Conservation (phyloP, 2,888 invertebrate species). For the Sminthurides aquaticus region DNA sequence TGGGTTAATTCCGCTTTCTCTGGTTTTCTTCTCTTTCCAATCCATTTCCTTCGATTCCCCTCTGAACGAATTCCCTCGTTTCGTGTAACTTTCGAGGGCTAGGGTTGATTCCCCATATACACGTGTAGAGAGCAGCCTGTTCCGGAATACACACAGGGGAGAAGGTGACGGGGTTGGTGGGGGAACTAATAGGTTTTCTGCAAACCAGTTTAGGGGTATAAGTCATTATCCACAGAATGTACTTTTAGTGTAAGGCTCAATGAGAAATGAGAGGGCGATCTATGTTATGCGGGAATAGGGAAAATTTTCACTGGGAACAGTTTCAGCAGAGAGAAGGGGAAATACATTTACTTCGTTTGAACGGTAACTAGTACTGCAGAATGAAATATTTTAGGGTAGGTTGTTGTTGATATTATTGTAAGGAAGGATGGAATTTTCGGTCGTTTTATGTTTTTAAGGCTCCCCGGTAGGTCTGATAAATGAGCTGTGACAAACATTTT, state of each 20-base stretch:
- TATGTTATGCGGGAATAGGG: background rate
- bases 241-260: background rate
- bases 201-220: background rate
- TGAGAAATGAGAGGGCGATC: background rate
- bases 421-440: background rate
- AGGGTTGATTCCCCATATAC: background rate
- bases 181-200: background rate
- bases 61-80: slow-evolving; percentile 19
- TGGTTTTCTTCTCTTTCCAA: slow-evolving; percentile 39
- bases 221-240: background rate
- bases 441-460: background rate
- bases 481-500: too few species aligned
- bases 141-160: background rate
- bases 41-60: slow-evolving; percentile 30
- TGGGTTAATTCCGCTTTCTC: slow-evolving; percentile 11
- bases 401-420: background rate
- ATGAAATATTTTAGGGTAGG: background rate
- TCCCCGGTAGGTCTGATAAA: background rate
- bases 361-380: too few species aligned
- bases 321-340: too few species aligned
- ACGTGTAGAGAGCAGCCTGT: too few species aligned
- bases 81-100: background rate
- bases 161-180: too few species aligned
- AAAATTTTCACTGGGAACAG: too few species aligned
- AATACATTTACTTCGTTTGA: background rate